Percentiles rank a stretch among this genome's conserved stretches.
phyloP scores from a whole-genome alignment of 2,888 invertebrate genomes.

The Bibio marci region DNA sequence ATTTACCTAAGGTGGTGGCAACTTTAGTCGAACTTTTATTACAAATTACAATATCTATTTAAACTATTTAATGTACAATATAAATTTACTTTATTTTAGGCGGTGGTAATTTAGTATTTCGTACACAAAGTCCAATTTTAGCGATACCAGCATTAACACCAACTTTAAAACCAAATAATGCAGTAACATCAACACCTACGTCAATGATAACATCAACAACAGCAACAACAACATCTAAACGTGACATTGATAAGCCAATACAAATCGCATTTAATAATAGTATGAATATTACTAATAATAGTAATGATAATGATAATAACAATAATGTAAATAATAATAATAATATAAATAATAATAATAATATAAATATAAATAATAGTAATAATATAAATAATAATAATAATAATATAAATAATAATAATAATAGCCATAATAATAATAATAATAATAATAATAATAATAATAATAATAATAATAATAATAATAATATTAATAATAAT shows the following conservation, averaged over 20 bases:
- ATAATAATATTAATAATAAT: background rate
- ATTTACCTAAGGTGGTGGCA: no score
- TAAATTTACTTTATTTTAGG: no score
- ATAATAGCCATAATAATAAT: no score
- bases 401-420: no score
- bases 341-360: no score
- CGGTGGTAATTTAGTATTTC: background rate
- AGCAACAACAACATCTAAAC: background rate
- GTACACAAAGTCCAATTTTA: conserved; percentile 5
- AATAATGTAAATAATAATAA: background rate
- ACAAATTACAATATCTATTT: no score
- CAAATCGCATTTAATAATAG: conserved; percentile 7
- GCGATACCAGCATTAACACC: no score
- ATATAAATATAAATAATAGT: no score
- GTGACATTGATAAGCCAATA: background rate
- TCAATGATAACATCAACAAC: background rate
- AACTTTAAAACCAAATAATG: no score
- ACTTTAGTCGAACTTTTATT: no score
- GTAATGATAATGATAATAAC: background rate
- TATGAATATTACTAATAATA: background rate
- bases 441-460: no score
- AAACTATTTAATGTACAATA: no score
- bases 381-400: background rate
- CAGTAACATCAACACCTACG: conserved; percentile 2
- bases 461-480: background rate